Evolutionary conservation across 35 echinoderm and acorn worm species (phyloP).

Genomic region (Heliocidaris tuberculata): DNA sequence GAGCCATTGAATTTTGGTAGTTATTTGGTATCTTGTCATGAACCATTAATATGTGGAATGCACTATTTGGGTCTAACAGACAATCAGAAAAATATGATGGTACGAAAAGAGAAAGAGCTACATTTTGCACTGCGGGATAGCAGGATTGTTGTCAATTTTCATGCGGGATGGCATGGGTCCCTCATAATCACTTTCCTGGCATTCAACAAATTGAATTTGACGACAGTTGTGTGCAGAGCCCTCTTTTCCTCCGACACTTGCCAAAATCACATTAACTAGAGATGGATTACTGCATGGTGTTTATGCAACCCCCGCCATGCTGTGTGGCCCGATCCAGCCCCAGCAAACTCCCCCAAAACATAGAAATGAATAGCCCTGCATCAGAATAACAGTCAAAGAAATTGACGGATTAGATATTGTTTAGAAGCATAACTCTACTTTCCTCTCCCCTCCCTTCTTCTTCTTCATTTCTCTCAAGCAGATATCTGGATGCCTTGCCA

Average conservation of each 20-base stretch:
- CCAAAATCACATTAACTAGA: constrained; percentile 41
- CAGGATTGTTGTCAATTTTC: not conserved
- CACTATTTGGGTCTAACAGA: not conserved
- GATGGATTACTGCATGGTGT: constrained; percentile 49
- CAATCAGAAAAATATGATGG: not conserved
- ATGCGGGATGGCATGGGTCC: not conserved
- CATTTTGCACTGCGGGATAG: not conserved
- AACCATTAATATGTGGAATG: not conserved
- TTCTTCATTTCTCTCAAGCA: too few species aligned
- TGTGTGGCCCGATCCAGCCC: constrained; percentile 11
- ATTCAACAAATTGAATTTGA: constrained; percentile 53
- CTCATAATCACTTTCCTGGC: constrained; percentile 48
- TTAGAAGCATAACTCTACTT: constrained; percentile 13
- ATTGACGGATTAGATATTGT: constrained; percentile 43
- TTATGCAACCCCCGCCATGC: constrained; percentile 50
- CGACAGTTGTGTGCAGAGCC: constrained; percentile 37
- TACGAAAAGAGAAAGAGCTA: not conserved
- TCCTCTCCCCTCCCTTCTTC: not conserved
- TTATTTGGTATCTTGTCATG: not conserved
- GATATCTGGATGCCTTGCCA: not conserved
- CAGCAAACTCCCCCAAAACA: not conserved
- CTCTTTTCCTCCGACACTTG: constrained; percentile 45
- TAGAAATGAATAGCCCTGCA: not conserved
- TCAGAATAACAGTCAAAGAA: constrained; percentile 3
- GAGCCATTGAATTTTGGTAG: not conserved